These are phyloP conservation scores for Sycophila texana DNA, from an alignment of 2,888 invertebrate genomes.

Conservation along the genomic window DNA sequence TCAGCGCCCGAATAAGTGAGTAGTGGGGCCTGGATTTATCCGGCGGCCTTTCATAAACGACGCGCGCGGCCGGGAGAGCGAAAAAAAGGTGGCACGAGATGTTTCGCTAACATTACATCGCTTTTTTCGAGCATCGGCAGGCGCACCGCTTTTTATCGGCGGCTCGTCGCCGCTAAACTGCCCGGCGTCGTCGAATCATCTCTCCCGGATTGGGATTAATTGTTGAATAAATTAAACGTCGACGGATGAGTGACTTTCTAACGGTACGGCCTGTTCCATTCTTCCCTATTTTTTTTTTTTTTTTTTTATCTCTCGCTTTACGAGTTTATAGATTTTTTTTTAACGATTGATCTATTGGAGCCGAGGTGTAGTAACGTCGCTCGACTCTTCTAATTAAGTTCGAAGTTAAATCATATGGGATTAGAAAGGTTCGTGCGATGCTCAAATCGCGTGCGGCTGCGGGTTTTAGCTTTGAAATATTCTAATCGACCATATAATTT, in stretches of 20 bases:
- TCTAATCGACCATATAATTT: slow-evolving; percentile 48
- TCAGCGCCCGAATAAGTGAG: slow-evolving; percentile 12
- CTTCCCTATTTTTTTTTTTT: background rate
- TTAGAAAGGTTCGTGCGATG: slow-evolving; percentile 25
- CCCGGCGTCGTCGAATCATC: background rate
- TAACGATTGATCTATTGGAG: slow-evolving; percentile 1
- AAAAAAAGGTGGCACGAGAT: slow-evolving; percentile 12
- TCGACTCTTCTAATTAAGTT: slow-evolving; percentile 48
- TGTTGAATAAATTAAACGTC: slow-evolving; percentile 44
- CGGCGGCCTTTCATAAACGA: slow-evolving; percentile 32
- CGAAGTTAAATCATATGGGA: slow-evolving; percentile 41
- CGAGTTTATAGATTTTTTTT: slow-evolving; percentile 33
- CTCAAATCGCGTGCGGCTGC: background rate
- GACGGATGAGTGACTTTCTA: slow-evolving; percentile 21
- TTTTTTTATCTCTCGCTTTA: slow-evolving; percentile 5
- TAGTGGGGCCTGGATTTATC: slow-evolving; percentile 25
- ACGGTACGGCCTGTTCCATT: slow-evolving; percentile 8
- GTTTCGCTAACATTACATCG: slow-evolving; percentile 7
- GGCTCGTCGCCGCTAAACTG: background rate
- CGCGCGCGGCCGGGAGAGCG: background rate
- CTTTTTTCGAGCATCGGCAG: slow-evolving; percentile 13
- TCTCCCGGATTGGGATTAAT: slow-evolving; percentile 21
- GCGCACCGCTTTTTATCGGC: too few relatives aligned
- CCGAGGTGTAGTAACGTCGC: slow-evolving; percentile 28
- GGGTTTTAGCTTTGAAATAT: slow-evolving; percentile 25